Evolutionary conservation across 2,797 vertebrate genomes (phyloP), one percentile per base, ranked within the genome.

Genomic region (Sandelia bainsii): DNA sequence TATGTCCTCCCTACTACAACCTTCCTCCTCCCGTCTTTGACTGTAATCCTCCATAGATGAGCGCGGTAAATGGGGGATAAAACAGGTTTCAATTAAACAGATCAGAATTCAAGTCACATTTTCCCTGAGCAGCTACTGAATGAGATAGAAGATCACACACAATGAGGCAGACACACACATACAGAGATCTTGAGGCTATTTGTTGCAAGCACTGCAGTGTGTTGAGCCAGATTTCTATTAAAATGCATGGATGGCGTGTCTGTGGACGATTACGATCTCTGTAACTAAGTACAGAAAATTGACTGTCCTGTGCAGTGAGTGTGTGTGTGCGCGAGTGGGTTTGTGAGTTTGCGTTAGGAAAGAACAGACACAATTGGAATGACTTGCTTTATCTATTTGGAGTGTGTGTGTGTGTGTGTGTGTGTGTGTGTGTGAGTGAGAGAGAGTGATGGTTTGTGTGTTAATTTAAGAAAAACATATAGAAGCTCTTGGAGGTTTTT

Each of bases 71-170:
- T 79, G 72, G 62, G 39, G 75, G 71, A 84, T 87, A 61, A 87
- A 88, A 75, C 74, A 69, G 72, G 73, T 81, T 91, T 84, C 74
- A 86, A 84, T 89, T 86, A 87, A 84, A 80, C 0, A 20, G 60
- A 84, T 83, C 62, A 73, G 23, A 74, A 91, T 88, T 86, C 81
- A 32, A 88, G 76, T 80, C 81, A 83, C 80, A 88, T 64, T 67
- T 44, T 63, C 61, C 42, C 53, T 0, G 19, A 81, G 70, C 45
- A 20, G 72, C 80, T 37, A 56, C 69, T 57, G 59, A 84, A 74
- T 48, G 62, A 75, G 51, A 70, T 13, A 6, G 44, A 63, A 22
- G 63, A 64, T 57, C 59, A 69, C 63, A 81, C 34, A 60, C 3
- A 0, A 6, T 16, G 1, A 63, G 5, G 19, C 65, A 44, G 12